phyloP scores from a whole-genome alignment of 2,888 invertebrate species.

The Hypercompe scribonia region DNA sequence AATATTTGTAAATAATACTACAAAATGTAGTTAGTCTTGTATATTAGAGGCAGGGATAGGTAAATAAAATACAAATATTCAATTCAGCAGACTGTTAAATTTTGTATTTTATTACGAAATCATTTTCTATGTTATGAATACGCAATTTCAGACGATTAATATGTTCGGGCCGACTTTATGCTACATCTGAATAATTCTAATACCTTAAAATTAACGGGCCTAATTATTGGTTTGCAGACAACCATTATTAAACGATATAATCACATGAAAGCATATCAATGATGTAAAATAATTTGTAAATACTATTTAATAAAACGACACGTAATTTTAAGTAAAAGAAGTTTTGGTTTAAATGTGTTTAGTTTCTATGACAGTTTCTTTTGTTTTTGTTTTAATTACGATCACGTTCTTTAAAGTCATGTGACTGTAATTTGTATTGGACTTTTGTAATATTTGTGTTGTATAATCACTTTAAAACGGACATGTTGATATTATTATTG shows the following conservation, averaged over 20 bases:
- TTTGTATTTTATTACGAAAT: slow-evolving; percentile 23
- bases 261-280: slow-evolving; percentile 78
- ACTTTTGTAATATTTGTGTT: background rate
- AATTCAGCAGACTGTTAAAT: slow-evolving; percentile 35
- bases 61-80: slow-evolving; percentile 7
- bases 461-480: background rate
- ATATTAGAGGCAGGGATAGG: too few relatives aligned
- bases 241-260: slow-evolving; percentile 52
- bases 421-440: background rate
- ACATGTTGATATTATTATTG: background rate
- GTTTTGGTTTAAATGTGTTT: slow-evolving; percentile 27
- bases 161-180: background rate
- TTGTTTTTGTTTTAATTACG: too few relatives aligned
- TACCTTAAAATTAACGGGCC: slow-evolving; percentile 19
- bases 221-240: slow-evolving; percentile 31
- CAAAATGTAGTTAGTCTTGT: too few relatives aligned
- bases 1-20: slow-evolving; percentile 12
- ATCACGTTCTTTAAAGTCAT: background rate
- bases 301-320: slow-evolving; percentile 27
- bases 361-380: slow-evolving; percentile 24
- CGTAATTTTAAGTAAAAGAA: slow-evolving; percentile 33
- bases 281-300: slow-evolving; percentile 56
- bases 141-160: background rate
- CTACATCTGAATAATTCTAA: background rate
- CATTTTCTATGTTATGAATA: background rate